Evolutionary conservation across 1,140 invertebrate species (phyloP), one percentile per base, ranked within the genome.

Genomic region (Drosophila nasuta): DNA sequence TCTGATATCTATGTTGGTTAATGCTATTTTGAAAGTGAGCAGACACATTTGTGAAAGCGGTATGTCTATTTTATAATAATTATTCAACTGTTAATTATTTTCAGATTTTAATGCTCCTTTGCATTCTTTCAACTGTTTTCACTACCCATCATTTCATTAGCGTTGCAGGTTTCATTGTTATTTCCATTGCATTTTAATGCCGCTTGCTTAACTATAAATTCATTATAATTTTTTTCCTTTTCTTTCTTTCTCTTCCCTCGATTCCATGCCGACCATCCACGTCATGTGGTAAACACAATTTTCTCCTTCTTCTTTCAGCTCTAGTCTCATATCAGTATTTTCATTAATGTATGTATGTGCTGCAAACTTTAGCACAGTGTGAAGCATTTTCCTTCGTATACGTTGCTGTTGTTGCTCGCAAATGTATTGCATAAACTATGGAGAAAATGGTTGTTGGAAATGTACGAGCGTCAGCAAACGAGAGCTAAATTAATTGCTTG

Each of bases 301-400:
- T 49, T 25, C 33, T 38, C 43, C 58, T 48, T 52, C 10, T 48
- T 52, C 10, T 54, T 8, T 3, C 5, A 33, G 11, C 33, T 43
- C 20, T 11, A 45, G 30, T 45, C 46, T 33, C 8, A 11, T 45
- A 48, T 59, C 58, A 71, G 62, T 54, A 57, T 82, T 78, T 54
- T 33, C 49, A 72, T 79, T 87, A 88, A 82, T 82, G 82, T 87
- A 82, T 82, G 82, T 87, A 82, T 88, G 83, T 66, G 66, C 65
- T 58, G 62, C 81, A 85, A 78, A 71, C 56, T 86, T 59, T 77
- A 80, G 78, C 83, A 75, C 80, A 87, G 83, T 87, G 52, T 87
- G 82, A 77, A 72, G 35, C 72, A 73, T 72, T 87, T 77, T 41
- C 30, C 38, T 56, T 33, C 35, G 11, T 49, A 7, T 8, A n/a